phyloP scores from a whole-genome alignment of 2,797 vertebrate species.

The Tokudaia tokunoshimensis region DNA sequence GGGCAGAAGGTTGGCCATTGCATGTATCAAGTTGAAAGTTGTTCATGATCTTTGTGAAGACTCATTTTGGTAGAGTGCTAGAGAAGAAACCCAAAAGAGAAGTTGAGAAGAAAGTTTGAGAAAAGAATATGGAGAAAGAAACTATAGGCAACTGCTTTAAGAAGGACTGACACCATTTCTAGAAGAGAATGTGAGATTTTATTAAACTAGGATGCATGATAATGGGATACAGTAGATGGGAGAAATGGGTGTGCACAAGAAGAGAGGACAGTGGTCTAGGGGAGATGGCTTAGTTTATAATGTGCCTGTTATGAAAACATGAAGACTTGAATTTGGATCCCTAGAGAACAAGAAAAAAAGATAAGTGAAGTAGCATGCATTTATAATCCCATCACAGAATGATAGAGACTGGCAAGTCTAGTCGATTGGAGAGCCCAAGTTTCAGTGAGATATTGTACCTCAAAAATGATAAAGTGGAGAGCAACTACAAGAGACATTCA shows the following conservation, averaged over 20 bases:
- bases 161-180: not conserved
- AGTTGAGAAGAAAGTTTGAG: not conserved
- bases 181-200: not conserved
- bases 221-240: not conserved
- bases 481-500: not conserved
- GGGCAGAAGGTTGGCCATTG: not conserved
- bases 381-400: not conserved
- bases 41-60: not conserved
- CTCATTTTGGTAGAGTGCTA: not conserved
- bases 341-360: not conserved
- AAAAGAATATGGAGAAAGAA: not conserved
- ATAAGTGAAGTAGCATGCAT: not conserved
- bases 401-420: not conserved
- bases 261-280: not conserved
- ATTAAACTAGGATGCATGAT: not conserved
- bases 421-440: not conserved
- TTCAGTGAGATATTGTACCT: not conserved
- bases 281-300: not conserved
- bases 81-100: not conserved
- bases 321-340: not conserved
- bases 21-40: not conserved
- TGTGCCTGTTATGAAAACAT: not conserved
- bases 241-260: not conserved
- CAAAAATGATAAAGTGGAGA: not conserved
- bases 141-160: constrained; percentile 7